Percentiles rank a stretch among this genome's conserved stretches.
These are phyloP conservation scores for Peromyscus polionotus DNA, from an alignment of 2,113 vertebrate genomes.

Conservation along the genomic window DNA sequence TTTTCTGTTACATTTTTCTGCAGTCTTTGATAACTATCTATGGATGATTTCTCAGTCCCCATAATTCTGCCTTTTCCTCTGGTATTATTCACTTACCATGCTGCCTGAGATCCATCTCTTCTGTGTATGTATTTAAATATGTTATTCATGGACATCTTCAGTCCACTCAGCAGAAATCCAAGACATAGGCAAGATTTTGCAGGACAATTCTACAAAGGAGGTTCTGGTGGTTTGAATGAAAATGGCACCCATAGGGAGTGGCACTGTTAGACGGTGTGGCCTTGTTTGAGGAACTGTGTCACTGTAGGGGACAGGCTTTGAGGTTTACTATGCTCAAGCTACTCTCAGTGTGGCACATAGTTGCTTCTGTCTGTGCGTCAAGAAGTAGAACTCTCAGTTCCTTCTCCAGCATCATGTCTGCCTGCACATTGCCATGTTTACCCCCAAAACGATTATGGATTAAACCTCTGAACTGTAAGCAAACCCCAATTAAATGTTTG, in stretches of 20 bases:
- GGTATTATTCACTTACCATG: background rate
- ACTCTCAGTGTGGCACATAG: background rate
- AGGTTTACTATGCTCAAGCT: background rate
- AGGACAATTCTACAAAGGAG: background rate
- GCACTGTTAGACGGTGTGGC: too few species aligned
- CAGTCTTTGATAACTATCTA: background rate
- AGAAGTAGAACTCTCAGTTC: background rate
- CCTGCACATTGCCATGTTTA: too few species aligned
- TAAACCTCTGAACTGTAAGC: background rate
- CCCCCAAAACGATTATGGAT: background rate
- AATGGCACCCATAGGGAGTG: too few species aligned
- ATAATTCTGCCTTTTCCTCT: background rate
- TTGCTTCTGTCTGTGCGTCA: background rate
- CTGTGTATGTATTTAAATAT: background rate
- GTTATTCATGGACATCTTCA: background rate
- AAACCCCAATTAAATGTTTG: background rate
- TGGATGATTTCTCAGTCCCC: background rate
- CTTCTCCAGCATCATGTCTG: too few species aligned
- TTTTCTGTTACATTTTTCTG: background rate
- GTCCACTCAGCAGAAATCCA: background rate
- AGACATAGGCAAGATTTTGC: background rate
- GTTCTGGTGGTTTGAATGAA: too few species aligned
- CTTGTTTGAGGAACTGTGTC: too few species aligned
- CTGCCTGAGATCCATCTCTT: background rate
- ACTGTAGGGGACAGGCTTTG: too few species aligned